phyloP scores from a whole-genome alignment of 2,888 invertebrate species.

The Suillia variegata region DNA sequence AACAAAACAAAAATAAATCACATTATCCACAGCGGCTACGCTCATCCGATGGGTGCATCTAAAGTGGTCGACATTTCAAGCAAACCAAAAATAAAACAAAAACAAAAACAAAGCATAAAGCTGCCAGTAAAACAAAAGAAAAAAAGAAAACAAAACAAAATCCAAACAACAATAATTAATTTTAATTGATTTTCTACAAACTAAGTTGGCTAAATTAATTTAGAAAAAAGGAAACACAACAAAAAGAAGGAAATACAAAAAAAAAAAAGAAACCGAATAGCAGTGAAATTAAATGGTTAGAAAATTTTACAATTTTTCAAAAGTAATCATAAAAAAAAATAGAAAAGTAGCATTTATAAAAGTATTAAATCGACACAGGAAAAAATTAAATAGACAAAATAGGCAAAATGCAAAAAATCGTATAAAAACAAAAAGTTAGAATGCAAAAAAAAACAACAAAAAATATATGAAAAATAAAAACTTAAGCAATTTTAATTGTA shows the following conservation, averaged over 20 bases:
- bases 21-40: not conserved
- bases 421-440: not conserved
- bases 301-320: constrained; percentile 1
- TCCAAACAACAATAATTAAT: constrained; percentile 50
- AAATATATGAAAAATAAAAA: not conserved
- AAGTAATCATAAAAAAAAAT: too few relatives aligned
- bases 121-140: constrained; percentile 44
- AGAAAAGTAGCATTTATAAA: too few relatives aligned
- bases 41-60: not conserved
- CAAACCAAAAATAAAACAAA: not conserved
- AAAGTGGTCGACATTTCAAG: not conserved
- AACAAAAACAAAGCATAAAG: constrained; percentile 38
- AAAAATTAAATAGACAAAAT: too few relatives aligned
- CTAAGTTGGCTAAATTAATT: constrained; percentile 23
- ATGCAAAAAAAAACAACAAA: not conserved
- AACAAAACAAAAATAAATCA: not conserved
- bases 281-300: not conserved
- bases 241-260: constrained; percentile 31
- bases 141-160: constrained; percentile 42
- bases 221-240: constrained; percentile 19
- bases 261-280: constrained; percentile 34
- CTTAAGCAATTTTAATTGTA: constrained; percentile 10
- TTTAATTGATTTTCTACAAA: constrained; percentile 36
- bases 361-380: too few relatives aligned
- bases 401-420: not conserved